A percentile compares a stretch with the other conserved stretches of the same genome.
Evolutionary conservation across 1,140 invertebrate genomes (phyloP).

Genomic region (Meloidogyne hapla): DNA sequence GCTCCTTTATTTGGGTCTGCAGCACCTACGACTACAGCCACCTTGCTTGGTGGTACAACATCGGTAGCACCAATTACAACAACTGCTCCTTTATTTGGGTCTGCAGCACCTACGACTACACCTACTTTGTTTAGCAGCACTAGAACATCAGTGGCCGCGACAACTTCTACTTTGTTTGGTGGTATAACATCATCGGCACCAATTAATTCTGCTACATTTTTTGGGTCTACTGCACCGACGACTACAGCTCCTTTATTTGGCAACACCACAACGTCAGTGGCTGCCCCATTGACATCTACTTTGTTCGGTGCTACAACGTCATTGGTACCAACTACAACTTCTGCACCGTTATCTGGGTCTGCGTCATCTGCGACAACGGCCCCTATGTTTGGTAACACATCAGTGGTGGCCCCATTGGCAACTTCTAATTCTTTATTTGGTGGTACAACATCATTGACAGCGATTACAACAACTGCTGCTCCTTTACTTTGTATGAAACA

Average conservation of each 20-base stretch:
- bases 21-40: not conserved
- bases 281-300: too few species aligned
- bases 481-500: not conserved
- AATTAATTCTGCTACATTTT: too few species aligned
- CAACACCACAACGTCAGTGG: too few species aligned
- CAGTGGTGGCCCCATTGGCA: too few species aligned
- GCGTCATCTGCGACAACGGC: too few species aligned
- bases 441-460: too few species aligned
- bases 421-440: not conserved
- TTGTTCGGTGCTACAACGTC: too few species aligned
- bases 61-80: not conserved
- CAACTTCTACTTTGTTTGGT: too few species aligned
- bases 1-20: not conserved
- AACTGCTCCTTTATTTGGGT: not conserved
- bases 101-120: not conserved
- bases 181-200: too few species aligned
- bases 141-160: not conserved
- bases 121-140: not conserved
- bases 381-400: too few species aligned
- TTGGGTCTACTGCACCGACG: too few species aligned
- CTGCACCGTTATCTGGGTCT: not conserved
- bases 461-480: not conserved
- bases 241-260: too few species aligned
- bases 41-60: not conserved
- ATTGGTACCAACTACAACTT: not conserved